Base-by-base conservation (phyloP, 2,113 vertebrate genomes). In the Desmodus rotundus region DNA sequence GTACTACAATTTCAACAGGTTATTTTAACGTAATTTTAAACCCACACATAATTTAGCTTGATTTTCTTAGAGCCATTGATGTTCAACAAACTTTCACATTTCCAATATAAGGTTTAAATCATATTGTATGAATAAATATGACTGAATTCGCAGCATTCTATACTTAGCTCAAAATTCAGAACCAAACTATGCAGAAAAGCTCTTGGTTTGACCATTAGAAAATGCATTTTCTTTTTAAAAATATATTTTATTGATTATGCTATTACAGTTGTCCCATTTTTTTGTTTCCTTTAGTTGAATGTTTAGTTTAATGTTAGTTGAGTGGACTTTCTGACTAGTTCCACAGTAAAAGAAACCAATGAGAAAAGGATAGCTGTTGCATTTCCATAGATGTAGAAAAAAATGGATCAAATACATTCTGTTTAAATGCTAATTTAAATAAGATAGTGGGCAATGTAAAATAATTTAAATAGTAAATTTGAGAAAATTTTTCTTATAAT, bases 21-120 rank as follows among this genome's bases (percentile, higher is more conserved):
- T 89, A 86, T 77, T 91, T 89, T 91, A 80, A 68, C 22, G 56
- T 77, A 94, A 84, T 94, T 96, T 94, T 38, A 95, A 81, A 80
- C 11, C 7, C 81, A 81, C 3, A 77, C 13, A 41, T 80, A 94
- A 91, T 63, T 93, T 89, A 82, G 54, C 16, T 96, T 89, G 26
- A 41, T 91, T 97, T 97, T 87, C 36, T 80, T 70, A 24, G 4
- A 87, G 26, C 28, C 81, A 70, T 43, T 97, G 67, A 73, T 67
- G 45, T 88, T 95, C 38, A 91, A 47, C 8, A 92, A 96, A 45
- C 22, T 20, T 80, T 83, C 94, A 12, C 68, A 91, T 88, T 96
- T 93, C 70, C 33, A 96, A 26, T 56, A 83, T 85, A 65, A 90
- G 12, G 13, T 90, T 93, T 82, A 92, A 90, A 88, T 85, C 12